Conservation (phyloP, 2,113 vertebrate species). For the Scolopax mira region DNA sequence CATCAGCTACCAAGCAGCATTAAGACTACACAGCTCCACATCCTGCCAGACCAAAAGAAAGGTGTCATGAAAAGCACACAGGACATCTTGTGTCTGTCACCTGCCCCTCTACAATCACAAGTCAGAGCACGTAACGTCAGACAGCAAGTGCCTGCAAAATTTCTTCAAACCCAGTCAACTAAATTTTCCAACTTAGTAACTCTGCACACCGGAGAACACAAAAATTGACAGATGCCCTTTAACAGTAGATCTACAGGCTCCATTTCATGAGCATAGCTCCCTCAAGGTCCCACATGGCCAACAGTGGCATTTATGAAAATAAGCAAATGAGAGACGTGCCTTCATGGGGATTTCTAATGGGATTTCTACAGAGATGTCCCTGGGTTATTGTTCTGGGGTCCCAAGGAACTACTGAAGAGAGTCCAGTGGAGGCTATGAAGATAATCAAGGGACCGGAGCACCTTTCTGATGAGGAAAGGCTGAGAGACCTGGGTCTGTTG, state of each 20-base stretch:
- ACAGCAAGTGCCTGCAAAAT: neutral
- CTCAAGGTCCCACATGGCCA: no score
- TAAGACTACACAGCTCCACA: rapidly evolving
- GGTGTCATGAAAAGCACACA: no score
- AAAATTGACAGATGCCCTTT: neutral
- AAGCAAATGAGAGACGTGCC: neutral
- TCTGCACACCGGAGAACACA: neutral
- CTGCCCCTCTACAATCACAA: neutral
- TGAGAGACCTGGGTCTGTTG: neutral
- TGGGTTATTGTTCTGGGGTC: neutral
- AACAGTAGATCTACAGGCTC: neutral
- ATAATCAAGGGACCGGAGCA: neutral
- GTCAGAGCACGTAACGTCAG: rapidly evolving
- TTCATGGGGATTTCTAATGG: neutral
- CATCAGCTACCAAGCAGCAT: neutral
- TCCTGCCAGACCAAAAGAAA: neutral
- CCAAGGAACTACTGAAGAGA: neutral
- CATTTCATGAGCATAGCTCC: neutral
- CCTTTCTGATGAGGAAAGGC: neutral
- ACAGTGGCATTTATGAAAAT: neutral
- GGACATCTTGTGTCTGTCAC: neutral
- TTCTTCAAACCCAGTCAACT: no score
- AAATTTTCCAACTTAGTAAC: neutral
- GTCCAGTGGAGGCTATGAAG: neutral
- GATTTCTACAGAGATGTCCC: neutral